Percentiles rank a stretch among this genome's conserved stretches.
Evolutionary conservation across 2,797 vertebrate species (phyloP).

Genomic region (Sphaeramia orbicularis): DNA sequence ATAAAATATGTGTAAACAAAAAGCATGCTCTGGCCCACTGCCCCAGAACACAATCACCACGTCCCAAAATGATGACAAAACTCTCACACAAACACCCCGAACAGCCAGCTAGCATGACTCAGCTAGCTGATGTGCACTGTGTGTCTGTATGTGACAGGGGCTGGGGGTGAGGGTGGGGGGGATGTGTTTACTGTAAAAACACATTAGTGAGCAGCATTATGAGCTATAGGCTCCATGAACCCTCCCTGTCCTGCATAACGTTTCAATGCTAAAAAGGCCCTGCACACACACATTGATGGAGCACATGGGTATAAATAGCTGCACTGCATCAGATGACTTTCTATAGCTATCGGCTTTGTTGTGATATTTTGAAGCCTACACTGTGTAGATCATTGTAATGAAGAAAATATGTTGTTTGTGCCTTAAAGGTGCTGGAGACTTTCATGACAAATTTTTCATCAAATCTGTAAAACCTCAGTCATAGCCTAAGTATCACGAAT

Average conservation of each 20-base stretch:
- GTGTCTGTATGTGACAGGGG: conserved; percentile 15
- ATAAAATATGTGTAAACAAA: conserved; percentile 32
- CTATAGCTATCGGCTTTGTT: conserved; percentile 39
- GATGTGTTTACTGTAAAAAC: conserved; percentile 36
- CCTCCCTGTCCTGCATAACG: conserved; percentile 1
- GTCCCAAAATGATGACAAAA: conserved; percentile 50
- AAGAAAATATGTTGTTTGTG: conserved; percentile 8
- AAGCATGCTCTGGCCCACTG: conserved; percentile 43
- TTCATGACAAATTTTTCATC: too few relatives aligned
- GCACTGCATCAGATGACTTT: conserved; percentile 52
- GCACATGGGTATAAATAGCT: conserved; percentile 61
- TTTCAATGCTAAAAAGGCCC: conserved; percentile 43
- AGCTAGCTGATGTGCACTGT: conserved; percentile 39
- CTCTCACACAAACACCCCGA: conserved; percentile 43
- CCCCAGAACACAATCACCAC: conserved; percentile 43
- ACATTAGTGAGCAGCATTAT: conserved; percentile 28
- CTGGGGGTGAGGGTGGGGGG: background rate
- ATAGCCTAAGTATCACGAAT: too few relatives aligned
- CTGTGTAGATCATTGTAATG: conserved; percentile 3
- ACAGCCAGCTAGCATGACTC: conserved; percentile 68
- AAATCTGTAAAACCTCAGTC: too few relatives aligned
- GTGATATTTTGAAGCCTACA: conserved; percentile 31
- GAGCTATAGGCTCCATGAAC: conserved; percentile 28
- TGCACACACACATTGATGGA: conserved; percentile 48
- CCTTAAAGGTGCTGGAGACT: too few relatives aligned